Percentiles rank a stretch among this genome's conserved stretches.
phyloP scores from a whole-genome alignment of 2,888 invertebrate species.

The Heliconius erato region DNA sequence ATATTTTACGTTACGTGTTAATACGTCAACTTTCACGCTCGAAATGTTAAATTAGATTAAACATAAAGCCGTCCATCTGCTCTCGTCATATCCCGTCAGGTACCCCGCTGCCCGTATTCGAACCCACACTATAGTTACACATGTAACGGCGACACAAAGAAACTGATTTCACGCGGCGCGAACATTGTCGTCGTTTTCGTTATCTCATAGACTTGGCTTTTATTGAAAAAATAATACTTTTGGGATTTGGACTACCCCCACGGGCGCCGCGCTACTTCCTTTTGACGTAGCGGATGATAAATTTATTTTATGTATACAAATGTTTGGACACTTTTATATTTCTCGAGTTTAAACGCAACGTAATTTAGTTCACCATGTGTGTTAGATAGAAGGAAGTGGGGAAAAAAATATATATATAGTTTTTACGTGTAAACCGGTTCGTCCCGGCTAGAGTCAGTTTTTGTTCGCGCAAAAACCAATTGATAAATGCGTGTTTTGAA shows the following conservation, averaged over 20 bases:
- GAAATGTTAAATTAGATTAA: conserved; percentile 82
- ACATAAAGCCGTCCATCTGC: conserved; percentile 82
- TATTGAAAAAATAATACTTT: conserved; percentile 85
- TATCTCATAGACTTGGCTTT: conserved; percentile 80
- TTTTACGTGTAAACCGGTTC: conserved; percentile 76
- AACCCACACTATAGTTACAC: conserved; percentile 59
- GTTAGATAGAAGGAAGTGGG: conserved; percentile 76
- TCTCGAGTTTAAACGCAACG: conserved; percentile 83
- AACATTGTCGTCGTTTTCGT: conserved; percentile 84
- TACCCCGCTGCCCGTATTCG: conserved; percentile 81
- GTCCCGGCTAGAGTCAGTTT: conserved; percentile 60
- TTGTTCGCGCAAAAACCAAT: conserved; percentile 64
- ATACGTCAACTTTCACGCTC: conserved; percentile 74
- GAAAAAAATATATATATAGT: conserved; percentile 68
- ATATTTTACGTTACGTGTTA: conserved; percentile 84
- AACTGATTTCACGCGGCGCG: conserved; percentile 85
- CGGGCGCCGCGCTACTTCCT: conserved; percentile 83
- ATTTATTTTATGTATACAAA: conserved; percentile 86
- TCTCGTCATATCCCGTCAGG: conserved; percentile 86
- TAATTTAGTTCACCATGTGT: conserved; percentile 85
- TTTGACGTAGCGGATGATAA: conserved; percentile 83
- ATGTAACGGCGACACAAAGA: conserved; percentile 79
- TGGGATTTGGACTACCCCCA: conserved; percentile 84
- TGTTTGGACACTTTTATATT: conserved; percentile 86
- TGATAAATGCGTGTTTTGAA: conserved; percentile 66